Conservation (phyloP, 2,797 vertebrate species). For the Pachyuromys duprasi region DNA sequence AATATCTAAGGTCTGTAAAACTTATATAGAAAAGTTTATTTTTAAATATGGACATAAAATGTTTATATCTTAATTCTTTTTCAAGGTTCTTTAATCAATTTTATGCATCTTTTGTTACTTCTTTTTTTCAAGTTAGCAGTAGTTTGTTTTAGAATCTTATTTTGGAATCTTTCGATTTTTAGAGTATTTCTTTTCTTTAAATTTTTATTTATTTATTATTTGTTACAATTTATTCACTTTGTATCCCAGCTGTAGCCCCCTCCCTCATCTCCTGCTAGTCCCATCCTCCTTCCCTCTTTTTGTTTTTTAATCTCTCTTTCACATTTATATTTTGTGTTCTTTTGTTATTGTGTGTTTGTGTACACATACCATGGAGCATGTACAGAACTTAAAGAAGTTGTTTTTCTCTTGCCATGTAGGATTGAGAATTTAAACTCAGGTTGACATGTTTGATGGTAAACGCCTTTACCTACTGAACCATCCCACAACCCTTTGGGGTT, state of each 20-base stretch:
- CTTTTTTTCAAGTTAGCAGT: too few relatives aligned
- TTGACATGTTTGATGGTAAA: not conserved
- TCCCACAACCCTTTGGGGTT: too few relatives aligned
- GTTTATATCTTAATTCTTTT: not conserved
- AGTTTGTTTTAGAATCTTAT: too few relatives aligned
- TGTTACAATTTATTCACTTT: too few relatives aligned
- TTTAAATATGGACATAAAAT: not conserved
- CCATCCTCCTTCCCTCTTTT: too few relatives aligned
- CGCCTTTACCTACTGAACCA: not conserved
- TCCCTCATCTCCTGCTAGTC: too few relatives aligned
- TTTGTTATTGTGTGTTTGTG: not conserved
- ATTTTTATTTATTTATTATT: too few relatives aligned
- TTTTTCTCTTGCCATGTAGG: not conserved
- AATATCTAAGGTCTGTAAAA: not conserved
- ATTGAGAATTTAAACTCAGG: not conserved
- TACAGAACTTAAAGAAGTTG: not conserved
- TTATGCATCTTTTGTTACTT: not conserved
- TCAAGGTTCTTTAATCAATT: not conserved
- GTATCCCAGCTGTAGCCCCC: too few relatives aligned
- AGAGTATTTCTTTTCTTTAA: too few relatives aligned
- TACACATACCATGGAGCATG: not conserved
- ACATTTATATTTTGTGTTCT: not conserved
- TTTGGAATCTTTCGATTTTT: too few relatives aligned
- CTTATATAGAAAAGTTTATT: not conserved
- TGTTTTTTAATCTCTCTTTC: not conserved